Conservation (phyloP, 2,113 vertebrate genomes). For the Crypturellus undulatus region DNA sequence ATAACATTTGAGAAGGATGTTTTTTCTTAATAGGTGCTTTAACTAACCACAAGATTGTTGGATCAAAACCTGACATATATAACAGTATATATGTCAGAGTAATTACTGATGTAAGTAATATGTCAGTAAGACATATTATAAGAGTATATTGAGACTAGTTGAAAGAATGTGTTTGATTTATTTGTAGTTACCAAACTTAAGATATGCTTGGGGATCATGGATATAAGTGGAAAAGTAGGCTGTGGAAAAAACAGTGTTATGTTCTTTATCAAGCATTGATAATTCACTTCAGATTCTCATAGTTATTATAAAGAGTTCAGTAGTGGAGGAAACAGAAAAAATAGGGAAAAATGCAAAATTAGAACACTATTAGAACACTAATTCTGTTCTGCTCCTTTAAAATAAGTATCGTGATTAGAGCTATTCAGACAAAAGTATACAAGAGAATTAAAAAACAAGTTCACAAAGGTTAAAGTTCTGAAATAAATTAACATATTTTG, state of each 20-base stretch:
- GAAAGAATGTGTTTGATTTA: neutral
- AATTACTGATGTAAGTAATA: no score
- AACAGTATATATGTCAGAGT: no score
- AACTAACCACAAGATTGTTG: neutral
- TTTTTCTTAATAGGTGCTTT: neutral
- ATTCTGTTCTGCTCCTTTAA: neutral
- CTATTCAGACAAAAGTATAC: neutral
- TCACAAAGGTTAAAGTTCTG: neutral
- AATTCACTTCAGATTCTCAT: neutral
- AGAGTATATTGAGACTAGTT: neutral
- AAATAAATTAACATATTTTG: neutral
- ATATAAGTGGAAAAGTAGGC: neutral
- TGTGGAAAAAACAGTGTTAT: neutral
- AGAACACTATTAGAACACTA: neutral
- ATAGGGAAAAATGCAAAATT: neutral
- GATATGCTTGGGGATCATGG: neutral
- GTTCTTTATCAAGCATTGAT: neutral
- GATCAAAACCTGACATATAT: neutral
- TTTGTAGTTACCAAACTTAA: neutral
- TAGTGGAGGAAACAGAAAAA: neutral
- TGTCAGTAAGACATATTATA: neutral
- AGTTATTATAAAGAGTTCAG: neutral
- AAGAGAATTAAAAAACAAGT: neutral
- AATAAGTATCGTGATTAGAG: neutral
- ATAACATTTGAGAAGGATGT: neutral